phyloP scores from a whole-genome alignment of 1,140 invertebrate species.

The Drosophila paulistorum region DNA sequence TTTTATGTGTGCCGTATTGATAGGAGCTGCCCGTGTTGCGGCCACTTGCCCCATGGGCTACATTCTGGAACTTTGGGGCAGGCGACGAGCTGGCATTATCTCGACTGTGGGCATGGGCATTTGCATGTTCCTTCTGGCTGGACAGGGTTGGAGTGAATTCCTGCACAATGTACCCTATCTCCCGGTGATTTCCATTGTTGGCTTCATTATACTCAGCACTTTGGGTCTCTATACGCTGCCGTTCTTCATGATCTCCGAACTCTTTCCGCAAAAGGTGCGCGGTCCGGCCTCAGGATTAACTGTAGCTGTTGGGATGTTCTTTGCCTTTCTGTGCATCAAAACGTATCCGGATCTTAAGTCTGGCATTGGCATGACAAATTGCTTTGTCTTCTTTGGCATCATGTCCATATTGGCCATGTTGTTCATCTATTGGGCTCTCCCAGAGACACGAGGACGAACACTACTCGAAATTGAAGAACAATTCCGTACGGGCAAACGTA shows the following conservation, averaged over 20 bases:
- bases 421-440: conserved; percentile 88
- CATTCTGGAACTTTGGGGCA: conserved; percentile 85
- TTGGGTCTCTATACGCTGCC: conserved; percentile 87
- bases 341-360: conserved; percentile 86
- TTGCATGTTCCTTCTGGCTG: conserved; percentile 85
- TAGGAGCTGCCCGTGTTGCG: conserved; percentile 85
- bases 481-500: conserved; percentile 75
- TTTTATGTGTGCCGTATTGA: conserved; percentile 85
- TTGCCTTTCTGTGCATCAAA: conserved; percentile 90
- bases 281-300: conserved; percentile 88
- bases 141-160: conserved; percentile 59
- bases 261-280: conserved; percentile 87
- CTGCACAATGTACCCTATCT: conserved; percentile 59
- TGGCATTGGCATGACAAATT: conserved; percentile 85
- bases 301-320: conserved; percentile 87
- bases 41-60: conserved; percentile 84
- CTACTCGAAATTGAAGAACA: conserved; percentile 88
- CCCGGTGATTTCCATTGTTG: conserved; percentile 84
- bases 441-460: conserved; percentile 92
- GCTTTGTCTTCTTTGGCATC: conserved; percentile 89
- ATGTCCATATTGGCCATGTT: conserved; percentile 88
- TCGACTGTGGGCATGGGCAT: conserved; percentile 86
- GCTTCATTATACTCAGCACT: conserved; percentile 86
- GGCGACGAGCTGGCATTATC: conserved; percentile 85
- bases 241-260: conserved; percentile 90